phyloP scores from a whole-genome alignment of 1,140 invertebrate genomes.

The Drosophila sucinea region DNA sequence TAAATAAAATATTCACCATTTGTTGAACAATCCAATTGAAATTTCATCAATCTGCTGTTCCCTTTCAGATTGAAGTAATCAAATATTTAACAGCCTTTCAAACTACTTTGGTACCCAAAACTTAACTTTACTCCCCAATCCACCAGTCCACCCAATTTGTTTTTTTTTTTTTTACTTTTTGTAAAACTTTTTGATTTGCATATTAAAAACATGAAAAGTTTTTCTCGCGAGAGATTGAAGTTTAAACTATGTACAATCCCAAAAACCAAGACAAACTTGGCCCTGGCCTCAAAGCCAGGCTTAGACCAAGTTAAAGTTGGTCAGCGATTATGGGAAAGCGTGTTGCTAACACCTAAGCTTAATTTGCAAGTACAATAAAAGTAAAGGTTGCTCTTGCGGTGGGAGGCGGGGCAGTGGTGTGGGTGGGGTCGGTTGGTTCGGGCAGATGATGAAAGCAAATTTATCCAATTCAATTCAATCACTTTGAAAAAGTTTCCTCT shows the following conservation, averaged over 20 bases:
- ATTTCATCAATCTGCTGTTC: background rate
- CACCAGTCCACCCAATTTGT: background rate
- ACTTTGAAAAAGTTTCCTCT: slow-evolving; percentile 43
- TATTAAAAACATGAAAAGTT: slow-evolving; percentile 12
- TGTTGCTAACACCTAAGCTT: slow-evolving; percentile 27
- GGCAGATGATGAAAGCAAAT: slow-evolving; percentile 25
- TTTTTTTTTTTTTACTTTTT: background rate
- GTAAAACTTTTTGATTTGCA: slow-evolving; percentile 11
- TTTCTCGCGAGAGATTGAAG: background rate
- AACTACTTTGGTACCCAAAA: background rate
- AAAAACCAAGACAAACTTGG: background rate
- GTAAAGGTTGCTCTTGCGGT: background rate
- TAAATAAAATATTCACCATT: slow-evolving; percentile 5
- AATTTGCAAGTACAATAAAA: slow-evolving; percentile 60
- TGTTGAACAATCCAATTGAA: slow-evolving; percentile 1
- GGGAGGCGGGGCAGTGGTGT: background rate
- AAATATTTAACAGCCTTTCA: slow-evolving; percentile 8
- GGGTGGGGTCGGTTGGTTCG: background rate
- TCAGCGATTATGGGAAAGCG: background rate
- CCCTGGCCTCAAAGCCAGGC: slow-evolving; percentile 8
- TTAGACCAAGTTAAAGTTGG: background rate
- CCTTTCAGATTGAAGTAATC: background rate
- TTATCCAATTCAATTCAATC: slow-evolving; percentile 68
- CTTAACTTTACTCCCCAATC: background rate
- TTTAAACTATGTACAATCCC: slow-evolving; percentile 5